These are phyloP conservation scores for Ochlodes sylvanus DNA, from an alignment of 2,888 invertebrate genomes.

Conservation along the genomic window DNA sequence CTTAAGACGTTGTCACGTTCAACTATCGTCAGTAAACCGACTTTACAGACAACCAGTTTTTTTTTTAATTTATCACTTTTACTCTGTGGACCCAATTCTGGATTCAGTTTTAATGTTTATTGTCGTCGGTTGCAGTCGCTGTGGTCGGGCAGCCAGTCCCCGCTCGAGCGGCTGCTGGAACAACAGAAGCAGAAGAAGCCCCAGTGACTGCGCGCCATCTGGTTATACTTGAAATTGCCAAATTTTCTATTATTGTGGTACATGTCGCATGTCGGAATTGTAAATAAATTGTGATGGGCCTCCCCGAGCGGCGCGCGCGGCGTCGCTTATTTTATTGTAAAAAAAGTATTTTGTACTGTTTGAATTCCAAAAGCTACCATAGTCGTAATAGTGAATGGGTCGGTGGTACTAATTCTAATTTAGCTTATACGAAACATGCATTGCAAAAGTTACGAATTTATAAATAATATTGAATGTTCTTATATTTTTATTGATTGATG, in stretches of 20 bases:
- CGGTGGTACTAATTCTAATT: neutral
- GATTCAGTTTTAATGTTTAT: neutral
- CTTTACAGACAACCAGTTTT: no score
- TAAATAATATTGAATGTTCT: neutral
- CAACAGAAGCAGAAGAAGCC: conserved; percentile 89
- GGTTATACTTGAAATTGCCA: conserved; percentile 37
- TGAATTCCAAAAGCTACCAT: neutral
- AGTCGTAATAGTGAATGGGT: neutral
- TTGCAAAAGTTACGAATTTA: neutral
- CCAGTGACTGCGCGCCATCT: conserved; percentile 43
- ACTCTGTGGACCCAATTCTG: no score
- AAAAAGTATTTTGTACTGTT: neutral
- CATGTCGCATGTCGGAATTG: no score
- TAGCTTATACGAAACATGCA: neutral
- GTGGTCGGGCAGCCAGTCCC: conserved; percentile 91
- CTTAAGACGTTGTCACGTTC: no score
- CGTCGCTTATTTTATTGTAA: neutral
- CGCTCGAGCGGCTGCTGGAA: conserved; percentile 91
- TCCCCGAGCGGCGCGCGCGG: neutral
- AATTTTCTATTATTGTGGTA: conserved; percentile 17
- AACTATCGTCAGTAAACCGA: no score
- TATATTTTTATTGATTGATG: neutral
- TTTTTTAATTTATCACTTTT: no score
- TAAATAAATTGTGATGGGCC: neutral
- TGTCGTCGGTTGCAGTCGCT: conserved; percentile 82